A percentile compares a stretch with the other conserved stretches of the same genome.
Evolutionary conservation across 1,140 invertebrate genomes (phyloP).

Genomic region (Pentalonia nigronervosa): DNA sequence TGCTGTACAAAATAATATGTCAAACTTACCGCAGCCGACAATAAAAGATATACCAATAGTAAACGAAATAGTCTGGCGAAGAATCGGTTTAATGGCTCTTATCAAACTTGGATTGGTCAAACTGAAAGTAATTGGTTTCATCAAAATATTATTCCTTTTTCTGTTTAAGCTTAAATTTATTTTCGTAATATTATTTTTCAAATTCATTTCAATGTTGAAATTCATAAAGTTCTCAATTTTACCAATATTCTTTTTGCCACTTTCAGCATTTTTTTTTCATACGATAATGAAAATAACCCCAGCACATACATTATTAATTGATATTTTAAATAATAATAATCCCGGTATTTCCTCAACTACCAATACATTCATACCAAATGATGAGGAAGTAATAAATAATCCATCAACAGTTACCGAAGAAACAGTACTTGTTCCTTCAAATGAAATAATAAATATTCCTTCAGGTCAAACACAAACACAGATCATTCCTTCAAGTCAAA

Average conservation of each 20-base stretch:
- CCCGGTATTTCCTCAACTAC: neutral
- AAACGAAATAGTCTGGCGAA: neutral
- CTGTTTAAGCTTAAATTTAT: neutral
- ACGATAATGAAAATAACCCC: neutral
- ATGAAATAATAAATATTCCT: too few species aligned
- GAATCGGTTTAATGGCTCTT: slow-evolving; percentile 52
- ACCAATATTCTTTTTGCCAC: neutral
- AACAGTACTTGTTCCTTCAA: too few species aligned
- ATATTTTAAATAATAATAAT: neutral
- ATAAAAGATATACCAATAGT: neutral
- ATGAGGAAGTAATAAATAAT: neutral
- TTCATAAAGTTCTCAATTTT: neutral
- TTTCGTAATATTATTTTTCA: neutral
- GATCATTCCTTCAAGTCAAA: too few species aligned
- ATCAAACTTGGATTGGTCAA: neutral
- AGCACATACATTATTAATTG: neutral
- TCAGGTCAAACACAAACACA: too few species aligned
- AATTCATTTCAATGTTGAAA: neutral
- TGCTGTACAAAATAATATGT: neutral
- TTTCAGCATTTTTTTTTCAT: neutral
- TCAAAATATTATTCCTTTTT: neutral
- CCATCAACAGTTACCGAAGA: too few species aligned
- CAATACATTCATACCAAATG: neutral
- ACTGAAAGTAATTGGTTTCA: slow-evolving; percentile 5
- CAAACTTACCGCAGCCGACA: neutral